A percentile compares a stretch with the other conserved stretches of the same genome.
Conservation (phyloP, 2,113 vertebrate genomes). For the Apteryx mantelli region DNA sequence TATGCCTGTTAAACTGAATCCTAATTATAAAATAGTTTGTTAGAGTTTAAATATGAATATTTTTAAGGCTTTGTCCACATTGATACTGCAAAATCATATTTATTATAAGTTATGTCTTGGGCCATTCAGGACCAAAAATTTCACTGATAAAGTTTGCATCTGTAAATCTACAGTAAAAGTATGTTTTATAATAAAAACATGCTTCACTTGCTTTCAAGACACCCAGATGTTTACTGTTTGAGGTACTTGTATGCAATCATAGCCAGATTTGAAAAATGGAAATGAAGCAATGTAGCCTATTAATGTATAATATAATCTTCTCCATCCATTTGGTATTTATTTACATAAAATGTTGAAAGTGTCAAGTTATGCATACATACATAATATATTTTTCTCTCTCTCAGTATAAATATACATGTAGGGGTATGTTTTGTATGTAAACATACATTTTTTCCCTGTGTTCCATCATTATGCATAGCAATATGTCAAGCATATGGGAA, state of each 20-base stretch:
- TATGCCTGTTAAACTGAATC: constrained; percentile 30
- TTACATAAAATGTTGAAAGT: constrained; percentile 26
- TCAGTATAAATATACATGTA: constrained; percentile 27
- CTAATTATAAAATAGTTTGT: constrained; percentile 25
- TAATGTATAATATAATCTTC: background rate
- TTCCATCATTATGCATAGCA: background rate
- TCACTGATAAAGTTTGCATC: background rate
- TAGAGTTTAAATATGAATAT: background rate
- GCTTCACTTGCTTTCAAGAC: background rate
- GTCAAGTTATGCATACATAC: background rate
- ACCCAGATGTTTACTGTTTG: constrained; percentile 41
- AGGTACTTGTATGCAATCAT: background rate
- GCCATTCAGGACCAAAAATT: background rate
- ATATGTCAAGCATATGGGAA: constrained; percentile 39
- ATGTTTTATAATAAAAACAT: background rate
- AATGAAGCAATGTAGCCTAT: background rate
- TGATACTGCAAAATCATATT: background rate
- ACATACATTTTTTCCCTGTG: background rate
- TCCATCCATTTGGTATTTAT: constrained; percentile 38
- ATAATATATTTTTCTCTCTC: constrained; percentile 30
- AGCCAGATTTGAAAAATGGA: constrained; percentile 33
- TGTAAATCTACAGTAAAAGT: background rate
- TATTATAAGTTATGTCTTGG: background rate
- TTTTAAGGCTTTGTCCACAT: background rate
- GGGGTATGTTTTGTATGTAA: constrained; percentile 6